These are phyloP conservation scores for Pentalonia nigronervosa DNA, from an alignment of 1,140 invertebrate species.

Conservation along the genomic window DNA sequence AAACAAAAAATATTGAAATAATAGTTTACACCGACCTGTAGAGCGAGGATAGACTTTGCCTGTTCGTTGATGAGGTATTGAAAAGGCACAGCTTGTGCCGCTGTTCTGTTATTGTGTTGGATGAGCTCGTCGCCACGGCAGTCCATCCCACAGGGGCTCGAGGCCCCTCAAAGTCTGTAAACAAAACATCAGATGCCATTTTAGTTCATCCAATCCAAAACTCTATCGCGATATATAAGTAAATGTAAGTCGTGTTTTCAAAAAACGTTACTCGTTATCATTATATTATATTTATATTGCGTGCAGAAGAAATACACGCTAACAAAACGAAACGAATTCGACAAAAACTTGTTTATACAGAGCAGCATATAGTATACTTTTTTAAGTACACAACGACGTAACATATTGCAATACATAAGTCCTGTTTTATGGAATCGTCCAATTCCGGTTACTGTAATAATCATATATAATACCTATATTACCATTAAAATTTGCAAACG, in stretches of 20 bases:
- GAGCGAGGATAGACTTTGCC: slow-evolving; percentile 78
- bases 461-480: background rate
- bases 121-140: slow-evolving; percentile 70
- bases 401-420: slow-evolving; percentile 9
- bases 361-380: background rate
- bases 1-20: background rate
- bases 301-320: background rate
- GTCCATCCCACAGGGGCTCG: slow-evolving; percentile 73
- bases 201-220: background rate
- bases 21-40: slow-evolving; percentile 66
- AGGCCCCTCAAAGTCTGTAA: slow-evolving; percentile 62
- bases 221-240: background rate
- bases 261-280: background rate
- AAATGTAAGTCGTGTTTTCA: background rate
- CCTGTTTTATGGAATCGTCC: background rate
- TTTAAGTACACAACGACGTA: background rate
- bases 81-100: slow-evolving; percentile 69
- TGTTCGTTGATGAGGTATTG: slow-evolving; percentile 83
- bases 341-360: background rate
- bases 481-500: background rate
- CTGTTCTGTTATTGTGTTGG: slow-evolving; percentile 64
- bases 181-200: background rate
- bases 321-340: background rate
- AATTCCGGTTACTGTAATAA: background rate
- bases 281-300: too few species aligned